phyloP scores from a whole-genome alignment of 2,888 invertebrate genomes.

The Epirrhoe alternata region DNA sequence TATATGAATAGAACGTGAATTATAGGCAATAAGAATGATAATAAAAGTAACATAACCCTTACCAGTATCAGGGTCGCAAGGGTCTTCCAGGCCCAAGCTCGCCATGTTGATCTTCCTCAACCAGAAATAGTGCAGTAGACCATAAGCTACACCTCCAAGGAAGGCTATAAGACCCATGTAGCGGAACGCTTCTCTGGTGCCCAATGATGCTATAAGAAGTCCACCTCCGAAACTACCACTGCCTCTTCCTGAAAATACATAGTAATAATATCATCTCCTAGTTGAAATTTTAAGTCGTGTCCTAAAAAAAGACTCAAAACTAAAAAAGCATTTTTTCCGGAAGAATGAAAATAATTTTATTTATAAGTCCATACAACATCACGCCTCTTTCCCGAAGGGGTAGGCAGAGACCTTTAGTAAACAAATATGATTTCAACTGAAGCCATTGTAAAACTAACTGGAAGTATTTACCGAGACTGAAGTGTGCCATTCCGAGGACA shows the following conservation, averaged over 20 bases:
- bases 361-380: no score
- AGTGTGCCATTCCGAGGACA: conserved; percentile 94
- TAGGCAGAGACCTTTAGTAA: no score
- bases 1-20: no score
- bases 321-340: no score
- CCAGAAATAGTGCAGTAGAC: conserved; percentile 89
- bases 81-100: conserved; percentile 62
- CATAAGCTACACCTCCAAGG: conserved; percentile 89
- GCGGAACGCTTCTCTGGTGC: conserved; percentile 91
- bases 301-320: no score
- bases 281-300: no score
- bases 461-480: conserved; percentile 90
- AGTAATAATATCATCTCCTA: background rate
- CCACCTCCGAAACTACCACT: conserved; percentile 93
- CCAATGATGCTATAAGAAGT: conserved; percentile 89
- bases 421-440: no score
- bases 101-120: conserved; percentile 86
- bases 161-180: conserved; percentile 91
- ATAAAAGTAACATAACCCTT: background rate
- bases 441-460: background rate
- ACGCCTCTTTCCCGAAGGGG: no score
- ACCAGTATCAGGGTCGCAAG: conserved; percentile 77
- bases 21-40: background rate
- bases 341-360: no score
- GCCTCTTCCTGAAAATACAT: conserved; percentile 86